phyloP scores from a whole-genome alignment of 2,888 invertebrate genomes.

The Nebria brevicollis region DNA sequence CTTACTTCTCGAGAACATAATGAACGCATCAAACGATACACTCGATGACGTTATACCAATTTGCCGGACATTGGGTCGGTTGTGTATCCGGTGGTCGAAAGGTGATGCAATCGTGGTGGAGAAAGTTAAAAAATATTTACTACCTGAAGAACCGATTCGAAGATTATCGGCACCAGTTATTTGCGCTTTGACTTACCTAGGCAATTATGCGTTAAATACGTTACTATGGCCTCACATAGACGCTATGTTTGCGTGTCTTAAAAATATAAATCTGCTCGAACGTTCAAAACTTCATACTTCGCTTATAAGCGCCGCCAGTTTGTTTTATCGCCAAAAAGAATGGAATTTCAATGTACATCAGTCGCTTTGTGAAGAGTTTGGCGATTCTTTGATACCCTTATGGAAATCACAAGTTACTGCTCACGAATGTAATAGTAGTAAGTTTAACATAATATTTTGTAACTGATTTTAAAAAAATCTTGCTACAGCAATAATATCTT shows the following conservation, averaged over 20 bases:
- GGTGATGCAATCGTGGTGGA: conserved; percentile 34
- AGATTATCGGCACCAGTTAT: conserved; percentile 39
- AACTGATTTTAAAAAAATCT: too few species aligned
- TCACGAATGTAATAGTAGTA: not conserved
- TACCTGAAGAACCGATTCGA: conserved; percentile 24
- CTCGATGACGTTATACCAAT: conserved; percentile 28
- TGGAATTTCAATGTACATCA: conserved; percentile 17
- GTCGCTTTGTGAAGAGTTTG: conserved; percentile 21
- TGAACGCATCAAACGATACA: conserved; percentile 29
- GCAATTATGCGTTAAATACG: conserved; percentile 27
- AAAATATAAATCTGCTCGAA: conserved; percentile 5
- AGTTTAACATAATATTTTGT: not conserved
- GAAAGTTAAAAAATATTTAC: conserved; percentile 35
- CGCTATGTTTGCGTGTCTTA: conserved; percentile 29
- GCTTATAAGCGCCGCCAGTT: conserved; percentile 25
- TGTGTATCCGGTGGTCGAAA: conserved; percentile 32
- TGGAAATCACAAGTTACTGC: conserved; percentile 20
- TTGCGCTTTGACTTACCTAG: conserved; percentile 28
- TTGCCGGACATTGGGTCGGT: conserved; percentile 38
- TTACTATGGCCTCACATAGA: conserved; percentile 37
- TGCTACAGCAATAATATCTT: too few species aligned
- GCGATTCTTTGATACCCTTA: conserved; percentile 26
- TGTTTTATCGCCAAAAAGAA: conserved; percentile 25
- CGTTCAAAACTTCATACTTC: conserved; percentile 14
- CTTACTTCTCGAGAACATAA: conserved; percentile 35